Evolutionary conservation across 2,797 vertebrate species (phyloP).

Genomic region (Darevskia nairensis): DNA sequence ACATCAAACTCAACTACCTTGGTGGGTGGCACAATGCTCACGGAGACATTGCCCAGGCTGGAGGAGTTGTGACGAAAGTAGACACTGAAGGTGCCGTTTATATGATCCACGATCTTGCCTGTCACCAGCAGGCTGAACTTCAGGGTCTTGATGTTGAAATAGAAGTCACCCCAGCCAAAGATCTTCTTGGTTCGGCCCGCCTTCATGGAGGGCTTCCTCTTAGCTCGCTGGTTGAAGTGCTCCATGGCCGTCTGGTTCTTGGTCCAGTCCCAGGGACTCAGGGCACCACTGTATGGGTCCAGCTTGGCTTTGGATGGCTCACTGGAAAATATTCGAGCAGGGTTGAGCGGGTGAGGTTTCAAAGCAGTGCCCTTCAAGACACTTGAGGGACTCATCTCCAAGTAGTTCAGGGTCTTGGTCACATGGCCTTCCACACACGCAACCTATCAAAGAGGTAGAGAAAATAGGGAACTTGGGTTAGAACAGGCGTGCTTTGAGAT

Average conservation of each 20-base stretch:
- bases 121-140: slow-evolving; percentile 97
- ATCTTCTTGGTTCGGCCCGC: slow-evolving; percentile 93
- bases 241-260: slow-evolving; percentile 84
- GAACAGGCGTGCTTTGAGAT: neutral
- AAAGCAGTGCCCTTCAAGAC: slow-evolving; percentile 83
- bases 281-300: slow-evolving; percentile 73
- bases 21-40: slow-evolving; percentile 95
- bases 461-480: neutral
- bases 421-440: slow-evolving; percentile 86
- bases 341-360: slow-evolving; percentile 81
- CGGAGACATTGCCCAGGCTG: slow-evolving; percentile 93
- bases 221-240: slow-evolving; percentile 81
- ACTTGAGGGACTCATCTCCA: slow-evolving; percentile 83
- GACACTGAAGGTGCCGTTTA: slow-evolving; percentile 97
- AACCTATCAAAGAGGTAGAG: slow-evolving; percentile 75
- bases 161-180: slow-evolving; percentile 98
- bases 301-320: slow-evolving; percentile 80
- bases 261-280: slow-evolving; percentile 86
- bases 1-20: slow-evolving; percentile 95
- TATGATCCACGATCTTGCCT: slow-evolving; percentile 96
- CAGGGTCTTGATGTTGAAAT: slow-evolving; percentile 93
- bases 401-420: slow-evolving; percentile 81
- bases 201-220: slow-evolving; percentile 90
- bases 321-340: slow-evolving; percentile 81
- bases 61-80: slow-evolving; percentile 98